Conservation (phyloP, 2,797 vertebrate species). For the Hafferia zeledoni region DNA sequence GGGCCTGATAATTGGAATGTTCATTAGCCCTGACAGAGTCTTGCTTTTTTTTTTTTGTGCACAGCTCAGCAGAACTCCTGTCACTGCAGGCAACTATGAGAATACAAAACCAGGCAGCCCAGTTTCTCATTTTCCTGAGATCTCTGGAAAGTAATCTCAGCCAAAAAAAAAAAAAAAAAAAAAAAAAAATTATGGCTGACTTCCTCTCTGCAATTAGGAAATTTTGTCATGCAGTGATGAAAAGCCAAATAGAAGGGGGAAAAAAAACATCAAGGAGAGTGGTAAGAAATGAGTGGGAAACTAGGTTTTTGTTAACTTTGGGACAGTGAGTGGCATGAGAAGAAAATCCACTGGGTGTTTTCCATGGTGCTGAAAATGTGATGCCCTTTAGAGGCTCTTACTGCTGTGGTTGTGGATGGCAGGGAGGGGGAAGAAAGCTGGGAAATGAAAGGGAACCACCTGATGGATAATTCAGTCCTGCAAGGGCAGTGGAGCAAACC, state of each 20-base stretch:
- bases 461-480: slow-evolving; percentile 56
- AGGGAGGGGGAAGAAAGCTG: slow-evolving; percentile 27
- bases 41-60: not conserved
- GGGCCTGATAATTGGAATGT: not conserved
- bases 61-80: not conserved
- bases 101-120: not conserved
- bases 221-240: slow-evolving; percentile 15
- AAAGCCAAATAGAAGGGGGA: slow-evolving; percentile 17
- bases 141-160: not conserved
- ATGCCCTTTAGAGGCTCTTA: not conserved
- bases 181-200: slow-evolving; percentile 26
- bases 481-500: slow-evolving; percentile 31
- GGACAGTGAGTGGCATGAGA: slow-evolving; percentile 11
- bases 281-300: slow-evolving; percentile 41
- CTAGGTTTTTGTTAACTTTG: slow-evolving; percentile 24
- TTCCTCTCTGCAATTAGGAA: slow-evolving; percentile 32
- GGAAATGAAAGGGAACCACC: slow-evolving; percentile 37
- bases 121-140: not conserved
- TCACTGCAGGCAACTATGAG: not conserved
- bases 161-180: not conserved
- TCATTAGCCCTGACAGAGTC: rapidly evolving
- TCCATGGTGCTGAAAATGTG: slow-evolving; percentile 36
- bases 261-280: not conserved
- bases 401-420: not conserved
- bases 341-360: slow-evolving; percentile 50